Evolutionary conservation across 2,797 vertebrate genomes (phyloP), one percentile per base, ranked within the genome.

Genomic region (Melanotaenia maccullochi): DNA sequence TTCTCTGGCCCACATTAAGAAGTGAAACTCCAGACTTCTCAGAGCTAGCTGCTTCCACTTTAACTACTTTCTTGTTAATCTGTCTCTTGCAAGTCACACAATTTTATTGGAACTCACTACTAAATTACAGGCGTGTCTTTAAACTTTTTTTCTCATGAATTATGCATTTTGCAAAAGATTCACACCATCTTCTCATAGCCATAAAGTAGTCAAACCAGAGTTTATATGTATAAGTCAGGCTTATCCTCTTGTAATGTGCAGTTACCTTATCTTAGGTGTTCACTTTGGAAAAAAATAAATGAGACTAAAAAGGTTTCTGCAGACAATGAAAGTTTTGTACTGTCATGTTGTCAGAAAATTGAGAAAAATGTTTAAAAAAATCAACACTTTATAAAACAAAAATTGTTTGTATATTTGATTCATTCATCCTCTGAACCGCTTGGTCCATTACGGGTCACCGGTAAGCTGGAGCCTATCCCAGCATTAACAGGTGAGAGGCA

Each of bases 71-170:
- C 20, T 32, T 14, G 40, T 49, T 72, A 44, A 60, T 68, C 60
- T 40, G n/a, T 55, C n/a, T 51, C 5, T 2, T 60, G 14, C 51
- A 38, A n/a, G 35, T 22, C 35, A 9, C 5, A 20, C 22, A 5
- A 7, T 14, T 61, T 56, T 60, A 52, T 60, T 62, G 51, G 68
- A 70, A 33, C 22, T 56, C 35, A 42, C 56, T 16, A 16, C 25
- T 65, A 35, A 64, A 69, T 28, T 69, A n/a, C 47, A n/a, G 44
- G 30, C 57, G 32, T 59, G 52, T 68, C 58, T 74, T 70, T 74
- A 54, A 74, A 64, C 24, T 25, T 49, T 38, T 56, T 51, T 42
- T 24, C 25, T 22, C 38, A 56, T 11, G 9, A 62, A 62, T 73
- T 51, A 66, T 62, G 3, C 73, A 54, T 57, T 69, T 69, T 47